These are phyloP conservation scores for Zeuzera pyrina DNA, from an alignment of 2,888 invertebrate species.

Conservation along the genomic window DNA sequence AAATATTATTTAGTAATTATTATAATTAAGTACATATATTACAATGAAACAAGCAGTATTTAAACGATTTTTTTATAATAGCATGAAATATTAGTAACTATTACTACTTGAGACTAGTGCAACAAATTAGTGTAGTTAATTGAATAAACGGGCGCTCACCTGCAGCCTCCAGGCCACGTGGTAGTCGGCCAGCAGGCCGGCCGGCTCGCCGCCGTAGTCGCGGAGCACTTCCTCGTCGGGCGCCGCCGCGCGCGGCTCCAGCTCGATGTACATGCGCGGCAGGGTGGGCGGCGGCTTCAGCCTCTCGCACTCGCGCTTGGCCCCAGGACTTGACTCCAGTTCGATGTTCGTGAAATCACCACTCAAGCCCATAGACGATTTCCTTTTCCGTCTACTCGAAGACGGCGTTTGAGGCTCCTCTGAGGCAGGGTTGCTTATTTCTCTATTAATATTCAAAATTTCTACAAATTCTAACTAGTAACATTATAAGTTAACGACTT, in stretches of 20 bases:
- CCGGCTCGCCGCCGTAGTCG: constrained; percentile 43
- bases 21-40: no score
- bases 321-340: constrained; percentile 19
- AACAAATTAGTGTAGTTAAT: no score
- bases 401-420: constrained; percentile 11
- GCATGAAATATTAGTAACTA: no score
- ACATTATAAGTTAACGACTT: no score
- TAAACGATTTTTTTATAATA: no score
- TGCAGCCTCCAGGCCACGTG: constrained; percentile 43
- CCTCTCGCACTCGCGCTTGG: constrained; percentile 20
- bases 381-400: constrained; percentile 13
- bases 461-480: no score
- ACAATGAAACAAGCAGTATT: no score
- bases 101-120: no score
- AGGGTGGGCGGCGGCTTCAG: constrained; percentile 51
- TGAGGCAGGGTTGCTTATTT: constrained; percentile 8
- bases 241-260: constrained; percentile 47
- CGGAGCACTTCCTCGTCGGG: constrained; percentile 32
- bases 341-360: constrained; percentile 22
- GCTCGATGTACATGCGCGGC: constrained; percentile 51
- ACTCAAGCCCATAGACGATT: constrained; percentile 10
- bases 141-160: constrained; percentile 20
- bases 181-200: constrained; percentile 53
- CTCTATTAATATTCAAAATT: no score
- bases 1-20: no score